Evolutionary conservation across 2,113 vertebrate species (phyloP).

Genomic region (Prietella phreatophila): DNA sequence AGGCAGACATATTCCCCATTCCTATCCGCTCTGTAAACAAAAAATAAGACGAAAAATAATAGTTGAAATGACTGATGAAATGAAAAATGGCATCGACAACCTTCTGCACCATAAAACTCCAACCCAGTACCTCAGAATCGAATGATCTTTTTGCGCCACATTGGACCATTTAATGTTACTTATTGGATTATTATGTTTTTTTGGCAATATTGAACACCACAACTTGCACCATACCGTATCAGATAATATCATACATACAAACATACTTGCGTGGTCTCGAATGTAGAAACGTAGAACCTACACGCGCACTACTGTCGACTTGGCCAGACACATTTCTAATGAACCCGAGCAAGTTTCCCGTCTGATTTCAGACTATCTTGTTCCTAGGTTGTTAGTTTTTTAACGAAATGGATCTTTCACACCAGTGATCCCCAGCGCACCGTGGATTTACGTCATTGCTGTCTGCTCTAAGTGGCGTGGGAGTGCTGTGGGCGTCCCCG

Average conservation of each 20-base stretch:
- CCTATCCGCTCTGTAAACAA: not conserved
- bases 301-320: not conserved
- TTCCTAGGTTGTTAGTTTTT: constrained; percentile 23
- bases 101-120: not conserved
- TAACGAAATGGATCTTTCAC: constrained; percentile 42
- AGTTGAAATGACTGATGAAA: not conserved
- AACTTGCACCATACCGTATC: not conserved
- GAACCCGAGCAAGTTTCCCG: not conserved
- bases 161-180: not conserved
- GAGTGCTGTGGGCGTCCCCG: constrained; percentile 52
- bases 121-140: not conserved
- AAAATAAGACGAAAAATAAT: not conserved
- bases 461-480: constrained; percentile 61
- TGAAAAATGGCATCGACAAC: not conserved
- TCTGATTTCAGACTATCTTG: not conserved
- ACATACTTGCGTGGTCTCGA: not conserved
- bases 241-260: not conserved
- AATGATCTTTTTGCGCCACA: not conserved
- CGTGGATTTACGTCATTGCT: constrained; percentile 71
- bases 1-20: not conserved
- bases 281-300: not conserved
- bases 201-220: not conserved
- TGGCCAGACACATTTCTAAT: not conserved
- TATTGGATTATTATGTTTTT: not conserved
- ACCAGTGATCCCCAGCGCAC: constrained; percentile 57